A percentile compares a stretch with the other conserved stretches of the same genome.
Evolutionary conservation across 2,113 vertebrate species (phyloP).

Genomic region (Dissostichus mawsoni): DNA sequence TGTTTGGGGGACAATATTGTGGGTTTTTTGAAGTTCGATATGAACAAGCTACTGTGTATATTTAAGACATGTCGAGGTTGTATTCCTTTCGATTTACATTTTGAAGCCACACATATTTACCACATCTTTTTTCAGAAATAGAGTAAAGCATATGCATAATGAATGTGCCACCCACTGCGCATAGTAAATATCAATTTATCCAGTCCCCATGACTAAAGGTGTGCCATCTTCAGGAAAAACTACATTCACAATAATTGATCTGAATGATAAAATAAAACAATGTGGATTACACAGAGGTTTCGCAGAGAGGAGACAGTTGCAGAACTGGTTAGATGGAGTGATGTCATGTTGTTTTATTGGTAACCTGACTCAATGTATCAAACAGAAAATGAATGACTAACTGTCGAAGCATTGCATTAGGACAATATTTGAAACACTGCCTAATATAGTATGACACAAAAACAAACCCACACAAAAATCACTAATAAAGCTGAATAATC

Average conservation of each 20-base stretch:
- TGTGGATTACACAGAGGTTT: constrained; percentile 1
- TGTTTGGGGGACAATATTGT: not conserved
- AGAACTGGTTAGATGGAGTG: constrained; percentile 51
- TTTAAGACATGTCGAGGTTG: not conserved
- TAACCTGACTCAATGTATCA: not conserved
- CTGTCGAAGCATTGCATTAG: constrained; percentile 4
- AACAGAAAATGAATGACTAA: constrained; percentile 47
- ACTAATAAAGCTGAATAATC: not conserved
- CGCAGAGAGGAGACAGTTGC: constrained; percentile 36
- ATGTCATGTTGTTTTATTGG: not conserved
- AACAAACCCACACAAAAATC: not conserved
- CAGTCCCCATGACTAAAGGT: not conserved
- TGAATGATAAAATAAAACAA: not conserved
- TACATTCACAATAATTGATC: not conserved
- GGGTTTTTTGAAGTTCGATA: not conserved
- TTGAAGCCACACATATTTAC: no score
- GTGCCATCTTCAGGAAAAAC: not conserved
- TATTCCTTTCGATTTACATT: not conserved
- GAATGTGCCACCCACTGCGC: no score
- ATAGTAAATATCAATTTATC: not conserved
- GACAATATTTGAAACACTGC: not conserved
- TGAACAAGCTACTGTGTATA: not conserved
- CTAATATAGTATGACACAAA: constrained; percentile 1
- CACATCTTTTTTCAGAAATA: no score
- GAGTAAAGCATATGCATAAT: no score